These are phyloP conservation scores for Hydrotaea cyrtoneurina DNA, from an alignment of 2,888 invertebrate species.

Conservation along the genomic window DNA sequence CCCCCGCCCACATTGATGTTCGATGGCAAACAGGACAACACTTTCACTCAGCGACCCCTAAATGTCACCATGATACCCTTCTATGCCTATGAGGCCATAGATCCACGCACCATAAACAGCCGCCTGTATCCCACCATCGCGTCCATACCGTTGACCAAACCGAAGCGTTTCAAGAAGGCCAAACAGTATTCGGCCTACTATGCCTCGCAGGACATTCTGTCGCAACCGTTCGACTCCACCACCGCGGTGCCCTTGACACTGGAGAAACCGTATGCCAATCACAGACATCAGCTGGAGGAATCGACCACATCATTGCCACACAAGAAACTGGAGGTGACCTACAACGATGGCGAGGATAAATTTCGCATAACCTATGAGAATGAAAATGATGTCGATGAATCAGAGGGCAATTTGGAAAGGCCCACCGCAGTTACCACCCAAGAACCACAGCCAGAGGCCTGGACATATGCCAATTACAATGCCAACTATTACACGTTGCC, in stretches of 20 bases:
- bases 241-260: constrained; percentile 56
- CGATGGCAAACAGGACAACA: not conserved
- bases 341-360: constrained; percentile 59
- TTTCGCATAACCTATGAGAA: constrained; percentile 74
- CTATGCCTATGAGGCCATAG: constrained; percentile 78
- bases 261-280: constrained; percentile 70
- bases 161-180: constrained; percentile 68
- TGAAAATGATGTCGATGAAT: constrained; percentile 68
- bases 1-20: constrained; percentile 75
- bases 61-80: constrained; percentile 78
- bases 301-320: constrained; percentile 54
- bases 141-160: constrained; percentile 14
- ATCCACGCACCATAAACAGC: constrained; percentile 52
- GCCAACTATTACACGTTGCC: constrained; percentile 75
- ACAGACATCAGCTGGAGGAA: constrained; percentile 62
- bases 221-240: constrained; percentile 66
- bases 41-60: constrained; percentile 74
- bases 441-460: not conserved
- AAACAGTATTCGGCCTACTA: constrained; percentile 73
- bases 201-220: constrained; percentile 73
- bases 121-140: constrained; percentile 66
- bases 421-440: constrained; percentile 60
- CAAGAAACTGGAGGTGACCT: constrained; percentile 59
- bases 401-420: constrained; percentile 65
- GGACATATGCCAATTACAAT: constrained; percentile 67